phyloP scores from a whole-genome alignment of 2,797 vertebrate genomes.

The Distichodus sexfasciatus region DNA sequence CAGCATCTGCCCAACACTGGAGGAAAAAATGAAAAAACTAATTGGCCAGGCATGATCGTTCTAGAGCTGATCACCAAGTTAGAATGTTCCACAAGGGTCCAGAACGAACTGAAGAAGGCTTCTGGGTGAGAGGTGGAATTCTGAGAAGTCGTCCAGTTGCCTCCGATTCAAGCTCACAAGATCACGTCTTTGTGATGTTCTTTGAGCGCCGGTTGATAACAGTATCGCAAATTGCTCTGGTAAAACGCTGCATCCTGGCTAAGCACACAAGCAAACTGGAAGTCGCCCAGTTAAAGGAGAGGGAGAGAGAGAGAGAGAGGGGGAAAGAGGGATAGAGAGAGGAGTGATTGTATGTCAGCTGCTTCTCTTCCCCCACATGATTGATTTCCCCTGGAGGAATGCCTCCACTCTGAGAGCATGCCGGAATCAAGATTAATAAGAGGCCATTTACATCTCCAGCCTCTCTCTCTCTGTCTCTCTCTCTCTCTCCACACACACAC shows the following conservation, averaged over 20 bases:
- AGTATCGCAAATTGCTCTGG: constrained; percentile 30
- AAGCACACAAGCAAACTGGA: constrained; percentile 21
- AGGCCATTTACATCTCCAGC: constrained; percentile 67
- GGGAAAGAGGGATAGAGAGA: constrained; percentile 28
- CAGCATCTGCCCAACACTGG: too few species aligned
- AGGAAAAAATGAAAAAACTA: too few species aligned
- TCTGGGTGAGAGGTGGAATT: too few species aligned
- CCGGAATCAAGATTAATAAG: constrained; percentile 71
- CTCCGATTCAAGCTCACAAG: too few species aligned
- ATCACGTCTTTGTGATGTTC: not conserved
- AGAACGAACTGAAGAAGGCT: too few species aligned
- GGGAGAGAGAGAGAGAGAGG: constrained; percentile 45
- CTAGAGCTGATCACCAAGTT: too few species aligned
- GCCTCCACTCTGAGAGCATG: constrained; percentile 54
- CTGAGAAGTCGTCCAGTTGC: too few species aligned
- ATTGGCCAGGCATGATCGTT: too few species aligned
- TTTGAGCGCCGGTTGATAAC: constrained; percentile 28
- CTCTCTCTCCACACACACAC: constrained; percentile 31
- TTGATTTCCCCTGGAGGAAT: constrained; percentile 66
- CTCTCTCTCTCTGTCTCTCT: constrained; percentile 25
- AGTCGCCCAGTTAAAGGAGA: not conserved
- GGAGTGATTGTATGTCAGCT: constrained; percentile 54
- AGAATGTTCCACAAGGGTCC: too few species aligned
- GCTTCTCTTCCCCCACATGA: constrained; percentile 51
- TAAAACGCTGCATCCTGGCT: constrained; percentile 38